A percentile compares a stretch with the other conserved stretches of the same genome.
Conservation (phyloP, 2,797 vertebrate genomes). For the Thaleichthys pacificus region DNA sequence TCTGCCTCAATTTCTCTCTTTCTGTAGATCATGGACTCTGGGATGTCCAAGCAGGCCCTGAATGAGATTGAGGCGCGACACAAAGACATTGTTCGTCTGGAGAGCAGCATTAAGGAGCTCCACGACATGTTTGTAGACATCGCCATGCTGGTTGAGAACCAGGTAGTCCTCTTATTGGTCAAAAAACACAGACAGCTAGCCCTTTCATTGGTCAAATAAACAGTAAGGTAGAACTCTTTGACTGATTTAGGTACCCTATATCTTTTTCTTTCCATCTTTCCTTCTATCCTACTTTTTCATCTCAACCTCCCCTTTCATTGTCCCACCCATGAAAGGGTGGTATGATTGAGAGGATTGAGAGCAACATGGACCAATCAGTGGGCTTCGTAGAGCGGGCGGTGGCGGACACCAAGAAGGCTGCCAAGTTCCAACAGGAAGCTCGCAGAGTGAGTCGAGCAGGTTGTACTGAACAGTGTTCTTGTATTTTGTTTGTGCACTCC, state of each 20-base stretch:
- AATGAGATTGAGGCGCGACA: conserved; percentile 95
- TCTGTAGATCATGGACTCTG: conserved; percentile 87
- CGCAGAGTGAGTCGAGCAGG: conserved; percentile 81
- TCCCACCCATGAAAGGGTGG: conserved; percentile 75
- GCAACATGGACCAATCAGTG: conserved; percentile 96
- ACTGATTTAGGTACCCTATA: background rate
- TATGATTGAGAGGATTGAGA: conserved; percentile 96
- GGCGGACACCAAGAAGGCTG: conserved; percentile 94
- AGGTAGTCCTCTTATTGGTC: conserved; percentile 53
- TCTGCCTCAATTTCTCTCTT: background rate
- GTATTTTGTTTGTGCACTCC: background rate
- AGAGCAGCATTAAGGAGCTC: conserved; percentile 96
- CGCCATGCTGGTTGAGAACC: conserved; percentile 87
- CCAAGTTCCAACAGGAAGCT: conserved; percentile 93
- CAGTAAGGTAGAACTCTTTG: background rate
- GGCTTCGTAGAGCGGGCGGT: conserved; percentile 93
- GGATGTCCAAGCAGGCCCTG: conserved; percentile 93
- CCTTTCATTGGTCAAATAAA: background rate
- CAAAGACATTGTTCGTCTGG: conserved; percentile 92
- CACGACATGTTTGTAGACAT: conserved; percentile 98
- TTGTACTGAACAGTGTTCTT: background rate
- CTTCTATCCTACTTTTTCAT: background rate
- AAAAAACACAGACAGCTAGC: background rate
- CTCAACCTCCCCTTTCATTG: background rate
- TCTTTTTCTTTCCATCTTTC: background rate